phyloP scores from a whole-genome alignment of 2,797 vertebrate genomes.

The Streptopelia turtur region DNA sequence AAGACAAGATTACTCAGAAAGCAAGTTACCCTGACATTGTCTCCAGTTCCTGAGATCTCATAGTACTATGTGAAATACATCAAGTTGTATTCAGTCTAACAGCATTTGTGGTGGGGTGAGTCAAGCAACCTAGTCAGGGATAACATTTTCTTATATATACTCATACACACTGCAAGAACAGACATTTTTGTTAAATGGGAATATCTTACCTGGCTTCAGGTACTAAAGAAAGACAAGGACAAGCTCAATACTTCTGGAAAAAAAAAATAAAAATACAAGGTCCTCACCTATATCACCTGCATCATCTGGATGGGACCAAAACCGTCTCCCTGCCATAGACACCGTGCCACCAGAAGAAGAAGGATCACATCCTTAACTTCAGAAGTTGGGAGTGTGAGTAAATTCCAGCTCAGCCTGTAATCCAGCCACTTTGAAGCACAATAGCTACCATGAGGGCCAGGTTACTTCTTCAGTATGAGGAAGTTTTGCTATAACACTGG shows the following conservation, averaged over 20 bases:
- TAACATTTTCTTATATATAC: not conserved
- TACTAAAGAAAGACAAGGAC: not conserved
- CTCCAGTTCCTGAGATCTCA: not conserved
- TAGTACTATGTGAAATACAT: not conserved
- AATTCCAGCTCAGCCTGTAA: not conserved
- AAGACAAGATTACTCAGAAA: not conserved
- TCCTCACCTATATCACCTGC: not conserved
- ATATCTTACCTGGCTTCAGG: not conserved
- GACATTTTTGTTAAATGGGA: not conserved
- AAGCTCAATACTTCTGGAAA: not conserved
- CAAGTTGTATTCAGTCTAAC: not conserved
- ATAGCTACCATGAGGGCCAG: not conserved
- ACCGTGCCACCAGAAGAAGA: not conserved
- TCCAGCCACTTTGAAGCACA: not conserved
- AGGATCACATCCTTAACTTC: not conserved
- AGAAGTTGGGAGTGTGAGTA: fast-evolving
- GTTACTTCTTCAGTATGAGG: not conserved
- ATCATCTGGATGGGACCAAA: not conserved
- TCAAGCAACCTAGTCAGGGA: not conserved
- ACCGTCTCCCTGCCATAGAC: fast-evolving
- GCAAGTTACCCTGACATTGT: not conserved
- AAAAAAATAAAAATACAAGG: not conserved
- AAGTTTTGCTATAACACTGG: not conserved
- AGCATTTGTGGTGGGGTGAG: not conserved
- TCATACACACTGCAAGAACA: not conserved